Evolutionary conservation across 2,888 invertebrate species (phyloP), one percentile per base, ranked within the genome.

Genomic region (Erynnis tages): DNA sequence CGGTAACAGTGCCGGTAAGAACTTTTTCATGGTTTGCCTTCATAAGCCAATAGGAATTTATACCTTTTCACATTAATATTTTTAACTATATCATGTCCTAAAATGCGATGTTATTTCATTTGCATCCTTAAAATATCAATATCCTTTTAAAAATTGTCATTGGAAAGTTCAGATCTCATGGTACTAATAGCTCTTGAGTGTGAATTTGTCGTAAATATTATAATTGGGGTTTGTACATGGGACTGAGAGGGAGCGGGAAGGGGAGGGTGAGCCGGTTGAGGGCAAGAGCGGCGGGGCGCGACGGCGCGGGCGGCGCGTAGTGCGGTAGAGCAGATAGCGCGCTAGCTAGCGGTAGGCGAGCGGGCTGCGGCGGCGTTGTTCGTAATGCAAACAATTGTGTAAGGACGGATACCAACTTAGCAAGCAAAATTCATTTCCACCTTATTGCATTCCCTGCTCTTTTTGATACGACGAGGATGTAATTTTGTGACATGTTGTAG

Each of bases 71-170:
- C 76, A 76, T 83, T 79, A 86, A 83, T 85, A 82, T 85, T 83
- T 88, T 86, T 85, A 85, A 88, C 88, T 87, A 86, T 89, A 82
- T 87, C 90, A 90, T 90, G 90, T 90, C 88, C 86, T 86, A 80
- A 75, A 85, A 70, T 79, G 82, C 84, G 81, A 68, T 76, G 71
- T 79, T 82, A 65, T 84, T 80, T 87, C 79, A 84, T 84, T 82
- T 81, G 85, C 86, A 85, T 86, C 80, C 81, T 80, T 77, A 71
- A 82, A 78, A 71, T 73, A 69, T 69, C 57, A 69, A 76, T 73
- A 65, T 69, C 60, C 32, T 67, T 72, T 60, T 71, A 69, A 66
- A 68, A 69, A 69, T 70, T 70, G 59, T 66, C 79, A 80, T 83
- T 76, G 82, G 76, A 79, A 82, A 84, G 81, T 85, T 88, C 84